These are phyloP conservation scores for Cnemophilus loriae DNA, from an alignment of 2,113 vertebrate genomes.

Conservation along the genomic window DNA sequence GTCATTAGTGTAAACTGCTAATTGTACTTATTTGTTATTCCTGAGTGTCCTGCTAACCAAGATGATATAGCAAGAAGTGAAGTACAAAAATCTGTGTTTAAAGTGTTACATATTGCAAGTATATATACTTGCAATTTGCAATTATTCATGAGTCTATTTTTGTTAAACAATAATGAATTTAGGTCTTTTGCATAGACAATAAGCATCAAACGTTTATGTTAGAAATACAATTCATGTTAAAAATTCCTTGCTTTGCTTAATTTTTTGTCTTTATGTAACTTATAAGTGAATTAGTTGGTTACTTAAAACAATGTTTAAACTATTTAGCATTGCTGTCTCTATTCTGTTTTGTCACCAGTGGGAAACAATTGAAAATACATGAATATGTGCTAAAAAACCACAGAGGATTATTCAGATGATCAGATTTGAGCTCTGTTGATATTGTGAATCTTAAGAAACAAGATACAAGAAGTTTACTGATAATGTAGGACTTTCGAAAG, in stretches of 20 bases:
- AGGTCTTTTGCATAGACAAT: accelerated
- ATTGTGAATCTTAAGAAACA: not conserved
- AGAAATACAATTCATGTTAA: not conserved
- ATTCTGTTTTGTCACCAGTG: not conserved
- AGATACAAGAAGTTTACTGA: not conserved
- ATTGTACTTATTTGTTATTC: not conserved
- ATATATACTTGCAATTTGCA: not conserved
- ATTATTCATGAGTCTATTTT: not conserved
- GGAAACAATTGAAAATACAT: not conserved
- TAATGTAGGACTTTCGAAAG: not conserved
- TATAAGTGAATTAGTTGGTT: not conserved
- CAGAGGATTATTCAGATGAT: not conserved
- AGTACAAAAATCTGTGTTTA: not conserved
- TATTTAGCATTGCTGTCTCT: not conserved
- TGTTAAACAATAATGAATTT: not conserved
- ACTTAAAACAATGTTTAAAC: not conserved
- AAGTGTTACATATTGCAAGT: not conserved
- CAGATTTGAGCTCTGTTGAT: not conserved
- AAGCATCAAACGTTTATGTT: not conserved
- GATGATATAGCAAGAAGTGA: not conserved
- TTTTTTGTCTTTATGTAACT: not conserved
- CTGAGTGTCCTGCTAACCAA: not conserved
- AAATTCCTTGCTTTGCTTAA: not conserved
- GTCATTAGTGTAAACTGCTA: not conserved
- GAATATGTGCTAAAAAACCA: not conserved